phyloP scores from a whole-genome alignment of 37 sponge, comb jelly and placozoan species.

The Tethya wilhelma region DNA sequence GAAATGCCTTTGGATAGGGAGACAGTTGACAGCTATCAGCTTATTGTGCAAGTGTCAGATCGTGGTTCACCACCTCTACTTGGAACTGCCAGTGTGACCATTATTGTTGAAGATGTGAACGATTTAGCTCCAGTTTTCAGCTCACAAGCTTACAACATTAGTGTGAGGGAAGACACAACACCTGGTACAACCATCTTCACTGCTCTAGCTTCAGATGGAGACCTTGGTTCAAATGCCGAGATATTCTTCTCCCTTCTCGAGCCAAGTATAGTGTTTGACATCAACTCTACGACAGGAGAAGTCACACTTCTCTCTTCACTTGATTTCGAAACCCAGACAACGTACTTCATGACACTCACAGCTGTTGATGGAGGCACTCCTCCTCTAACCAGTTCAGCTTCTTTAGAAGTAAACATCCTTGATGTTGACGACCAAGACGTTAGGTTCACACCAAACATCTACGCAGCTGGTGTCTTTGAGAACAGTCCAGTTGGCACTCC shows the following conservation, averaged over 20 bases:
- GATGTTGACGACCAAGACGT: slow-evolving; percentile 51
- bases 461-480: slow-evolving; percentile 54
- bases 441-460: slow-evolving; percentile 25
- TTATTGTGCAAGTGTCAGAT: slow-evolving; percentile 36
- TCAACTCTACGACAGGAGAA: slow-evolving; percentile 28
- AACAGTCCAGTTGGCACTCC: slow-evolving; percentile 34
- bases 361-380: slow-evolving; percentile 36
- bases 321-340: slow-evolving; percentile 25
- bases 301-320: slow-evolving; percentile 1
- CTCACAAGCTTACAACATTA: not conserved
- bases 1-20: slow-evolving; percentile 41
- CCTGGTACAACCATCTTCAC: slow-evolving; percentile 15
- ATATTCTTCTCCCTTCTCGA: slow-evolving; percentile 12
- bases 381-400: slow-evolving; percentile 11
- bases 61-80: slow-evolving; percentile 29
- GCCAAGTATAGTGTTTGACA: slow-evolving; percentile 2
- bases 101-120: slow-evolving; percentile 51
- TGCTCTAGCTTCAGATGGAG: slow-evolving; percentile 34
- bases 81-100: slow-evolving; percentile 10
- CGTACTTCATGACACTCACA: slow-evolving; percentile 5
- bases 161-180: slow-evolving; percentile 12
- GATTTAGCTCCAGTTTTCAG: slow-evolving; percentile 47
- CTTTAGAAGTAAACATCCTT: slow-evolving; percentile 2
- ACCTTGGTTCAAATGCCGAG: slow-evolving; percentile 37
- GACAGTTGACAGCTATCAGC: not conserved